These are phyloP conservation scores for Scyliorhinus canicula DNA, from an alignment of 2,797 vertebrate genomes.

Conservation along the genomic window DNA sequence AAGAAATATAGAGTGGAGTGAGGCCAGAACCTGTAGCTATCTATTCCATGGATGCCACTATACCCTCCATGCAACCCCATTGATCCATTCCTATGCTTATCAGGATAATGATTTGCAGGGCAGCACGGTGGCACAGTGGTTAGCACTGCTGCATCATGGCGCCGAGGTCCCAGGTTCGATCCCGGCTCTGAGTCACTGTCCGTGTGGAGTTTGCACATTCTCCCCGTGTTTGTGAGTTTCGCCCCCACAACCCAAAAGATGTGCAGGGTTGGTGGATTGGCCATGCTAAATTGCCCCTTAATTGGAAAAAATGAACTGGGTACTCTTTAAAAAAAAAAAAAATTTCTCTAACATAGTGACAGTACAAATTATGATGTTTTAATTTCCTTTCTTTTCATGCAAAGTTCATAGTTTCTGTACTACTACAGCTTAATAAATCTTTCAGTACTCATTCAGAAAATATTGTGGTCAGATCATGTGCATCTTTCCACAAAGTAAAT, in stretches of 20 bases:
- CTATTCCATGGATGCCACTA: neutral
- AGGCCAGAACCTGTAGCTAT: neutral
- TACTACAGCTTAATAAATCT: neutral
- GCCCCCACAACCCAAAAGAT: no score
- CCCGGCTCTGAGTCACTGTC: no score
- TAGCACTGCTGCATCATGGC: no score
- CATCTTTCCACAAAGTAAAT: neutral
- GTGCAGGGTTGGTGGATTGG: no score
- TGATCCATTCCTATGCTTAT: neutral
- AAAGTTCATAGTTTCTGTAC: neutral
- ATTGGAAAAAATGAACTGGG: no score
- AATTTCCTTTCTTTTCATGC: neutral
- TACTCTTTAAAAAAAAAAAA: no score
- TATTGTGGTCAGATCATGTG: neutral
- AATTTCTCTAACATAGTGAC: neutral
- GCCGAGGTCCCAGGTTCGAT: no score
- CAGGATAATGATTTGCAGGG: neutral
- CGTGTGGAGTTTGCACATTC: no score
- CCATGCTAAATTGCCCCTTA: no score
- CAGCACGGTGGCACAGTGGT: no score
- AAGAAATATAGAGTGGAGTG: neutral
- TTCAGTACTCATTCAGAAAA: neutral
- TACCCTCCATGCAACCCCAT: neutral
- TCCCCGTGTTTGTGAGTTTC: no score
- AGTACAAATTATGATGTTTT: neutral